phyloP scores from a whole-genome alignment of 2,888 invertebrate genomes.

The Congeria kusceri region DNA sequence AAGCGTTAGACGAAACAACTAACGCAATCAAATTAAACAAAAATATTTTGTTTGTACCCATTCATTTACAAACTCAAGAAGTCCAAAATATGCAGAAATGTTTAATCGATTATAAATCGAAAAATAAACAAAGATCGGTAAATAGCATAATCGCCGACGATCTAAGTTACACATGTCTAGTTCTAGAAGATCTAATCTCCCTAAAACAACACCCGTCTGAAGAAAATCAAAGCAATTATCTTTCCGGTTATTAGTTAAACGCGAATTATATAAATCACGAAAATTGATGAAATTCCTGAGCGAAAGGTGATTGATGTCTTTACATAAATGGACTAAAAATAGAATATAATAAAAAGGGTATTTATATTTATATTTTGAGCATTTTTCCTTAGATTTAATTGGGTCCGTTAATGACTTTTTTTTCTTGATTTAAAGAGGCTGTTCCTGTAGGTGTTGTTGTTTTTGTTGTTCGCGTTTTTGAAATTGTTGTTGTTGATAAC shows the following conservation, averaged over 20 bases:
- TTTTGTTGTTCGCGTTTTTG: background rate
- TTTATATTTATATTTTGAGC: background rate
- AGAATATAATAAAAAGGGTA: background rate
- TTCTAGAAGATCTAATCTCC: background rate
- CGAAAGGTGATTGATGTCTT: background rate
- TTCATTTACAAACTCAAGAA: background rate
- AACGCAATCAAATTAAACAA: background rate
- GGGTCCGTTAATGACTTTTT: too few relatives aligned
- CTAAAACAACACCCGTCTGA: slow-evolving; percentile 1
- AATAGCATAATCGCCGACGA: background rate
- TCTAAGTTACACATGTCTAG: slow-evolving; percentile 2
- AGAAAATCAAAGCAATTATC: background rate
- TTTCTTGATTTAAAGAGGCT: background rate
- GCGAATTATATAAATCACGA: background rate
- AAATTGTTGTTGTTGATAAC: background rate
- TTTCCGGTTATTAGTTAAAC: background rate
- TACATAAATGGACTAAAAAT: background rate
- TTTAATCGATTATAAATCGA: background rate
- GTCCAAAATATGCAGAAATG: too few relatives aligned
- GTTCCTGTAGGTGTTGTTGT: slow-evolving; percentile 1
- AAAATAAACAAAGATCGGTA: background rate
- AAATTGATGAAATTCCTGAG: background rate
- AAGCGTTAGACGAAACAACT: too few relatives aligned
- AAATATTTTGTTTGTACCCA: background rate
- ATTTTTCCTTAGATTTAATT: background rate